phyloP scores from a whole-genome alignment of 2,888 invertebrate genomes.

The Xanthostigma xanthostigma region DNA sequence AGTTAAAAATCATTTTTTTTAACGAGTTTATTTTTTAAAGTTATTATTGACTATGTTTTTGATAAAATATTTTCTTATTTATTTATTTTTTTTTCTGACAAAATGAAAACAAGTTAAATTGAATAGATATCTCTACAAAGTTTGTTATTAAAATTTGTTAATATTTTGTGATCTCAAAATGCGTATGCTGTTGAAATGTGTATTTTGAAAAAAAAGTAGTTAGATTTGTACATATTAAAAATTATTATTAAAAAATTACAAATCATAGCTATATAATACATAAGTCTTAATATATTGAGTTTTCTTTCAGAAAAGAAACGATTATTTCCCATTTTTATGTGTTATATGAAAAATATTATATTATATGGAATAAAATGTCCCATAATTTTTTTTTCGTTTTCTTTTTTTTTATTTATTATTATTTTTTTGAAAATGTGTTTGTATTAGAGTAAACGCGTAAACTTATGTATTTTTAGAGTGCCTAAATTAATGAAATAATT shows the following conservation, averaged over 20 bases:
- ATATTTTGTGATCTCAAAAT: slow-evolving; percentile 33
- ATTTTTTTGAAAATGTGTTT: too few species aligned
- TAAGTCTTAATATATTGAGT: slow-evolving; percentile 3
- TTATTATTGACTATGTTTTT: background rate
- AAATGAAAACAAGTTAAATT: too few species aligned
- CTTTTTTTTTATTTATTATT: background rate
- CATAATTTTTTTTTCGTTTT: background rate
- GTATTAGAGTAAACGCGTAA: too few species aligned
- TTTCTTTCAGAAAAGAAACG: slow-evolving; percentile 2
- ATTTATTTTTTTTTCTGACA: background rate
- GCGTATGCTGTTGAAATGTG: slow-evolving; percentile 27
- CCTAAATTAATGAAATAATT: too few species aligned
- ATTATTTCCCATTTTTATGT: slow-evolving; percentile 31
- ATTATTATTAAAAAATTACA: slow-evolving; percentile 5
- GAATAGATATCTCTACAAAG: slow-evolving; percentile 4
- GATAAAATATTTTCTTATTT: background rate
- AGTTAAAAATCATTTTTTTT: too few species aligned
- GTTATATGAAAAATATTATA: slow-evolving; percentile 27
- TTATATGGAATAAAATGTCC: slow-evolving; percentile 4
- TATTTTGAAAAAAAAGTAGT: slow-evolving; percentile 12
- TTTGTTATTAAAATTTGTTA: slow-evolving; percentile 23
- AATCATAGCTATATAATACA: slow-evolving; percentile 5
- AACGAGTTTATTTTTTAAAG: too few species aligned
- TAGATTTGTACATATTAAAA: slow-evolving; percentile 2
- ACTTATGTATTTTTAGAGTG: too few species aligned